Base-by-base conservation (phyloP, 2,113 vertebrate genomes). In the Bungarus multicinctus region DNA sequence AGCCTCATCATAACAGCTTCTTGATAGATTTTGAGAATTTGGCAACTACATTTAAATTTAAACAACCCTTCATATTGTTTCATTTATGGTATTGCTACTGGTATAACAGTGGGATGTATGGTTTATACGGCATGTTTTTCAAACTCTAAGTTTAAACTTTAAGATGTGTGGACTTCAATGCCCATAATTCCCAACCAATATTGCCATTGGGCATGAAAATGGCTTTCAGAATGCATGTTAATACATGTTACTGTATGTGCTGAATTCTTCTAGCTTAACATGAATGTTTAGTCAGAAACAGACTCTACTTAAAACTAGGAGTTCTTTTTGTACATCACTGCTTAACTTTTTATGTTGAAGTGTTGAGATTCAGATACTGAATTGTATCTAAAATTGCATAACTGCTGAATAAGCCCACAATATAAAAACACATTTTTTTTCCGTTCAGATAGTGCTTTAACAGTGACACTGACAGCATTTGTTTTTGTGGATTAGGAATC, bases 391-490 rank as follows among this genome's bases (percentile, higher is more conserved):
- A 87, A 54, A 93, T 16, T 53, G 54, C 22, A 64, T 60, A 45
- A 69, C 22, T 52, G 18, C 23, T 60, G 27, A 88, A 88, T 34
- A n/a, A 55, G 23, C 50, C 58, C 93, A 93, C 91, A 91, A 81
- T 60, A 2, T 50, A 95, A 95, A 81, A 95, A 92, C 94, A 88
- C 0, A 2, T 91, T 89, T 55, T 50, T 45, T 50, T 88, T 92
- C 94, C 93, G 52, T 93, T 88, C 30, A 11, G 9, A 10, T 58
- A 55, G 53, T 94, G 94, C 60, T 92, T 88, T 58, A 58, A 89
- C 45, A 94, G 92, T 87, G 93, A 89, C 85, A 89, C 34, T 94
- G 93, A 58, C 54, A 94, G 22, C 91, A 87, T 81, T 47, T 81
- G 55, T 43, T 74, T 25, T 18, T 90, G 91, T 11, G 89, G 43